Percentiles rank a stretch among this genome's conserved stretches.
Conservation (phyloP, 1,140 invertebrate species). For the Drosophila pseudoananassae region DNA sequence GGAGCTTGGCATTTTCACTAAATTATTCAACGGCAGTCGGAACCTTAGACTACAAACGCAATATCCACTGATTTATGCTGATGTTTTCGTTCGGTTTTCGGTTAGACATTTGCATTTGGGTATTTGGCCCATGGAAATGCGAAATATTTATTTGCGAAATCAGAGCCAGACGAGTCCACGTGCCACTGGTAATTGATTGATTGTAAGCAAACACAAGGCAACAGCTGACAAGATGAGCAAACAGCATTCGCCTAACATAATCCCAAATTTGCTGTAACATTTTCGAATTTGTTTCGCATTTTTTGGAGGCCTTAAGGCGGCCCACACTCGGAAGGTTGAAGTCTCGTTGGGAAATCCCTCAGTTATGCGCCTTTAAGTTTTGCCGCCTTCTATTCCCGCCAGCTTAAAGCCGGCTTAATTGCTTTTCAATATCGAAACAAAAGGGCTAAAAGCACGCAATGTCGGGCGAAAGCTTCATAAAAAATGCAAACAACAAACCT, state of each 20-base stretch:
- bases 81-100: conserved; percentile 30
- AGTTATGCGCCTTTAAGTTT: neutral
- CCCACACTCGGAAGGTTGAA: neutral
- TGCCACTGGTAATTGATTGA: conserved; percentile 55
- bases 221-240: conserved; percentile 64
- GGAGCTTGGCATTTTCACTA: conserved; percentile 11
- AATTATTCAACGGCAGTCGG: conserved; percentile 48
- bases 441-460: conserved; percentile 29
- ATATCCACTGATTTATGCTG: conserved; percentile 35
- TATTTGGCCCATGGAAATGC: conserved; percentile 42
- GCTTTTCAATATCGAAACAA: conserved; percentile 51
- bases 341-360: neutral
- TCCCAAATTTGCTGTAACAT: conserved; percentile 23
- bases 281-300: conserved; percentile 20
- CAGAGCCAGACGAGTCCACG: conserved; percentile 49
- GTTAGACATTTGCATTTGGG: conserved; percentile 60
- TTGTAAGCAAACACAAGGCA: conserved; percentile 49
- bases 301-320: neutral
- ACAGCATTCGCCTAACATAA: conserved; percentile 27
- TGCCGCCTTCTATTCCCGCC: conserved; percentile 4
- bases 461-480: conserved; percentile 30
- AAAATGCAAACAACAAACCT: conserved; percentile 48
- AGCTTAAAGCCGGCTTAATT: conserved; percentile 31
- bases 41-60: conserved; percentile 3
- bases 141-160: conserved; percentile 65